Percentiles rank a stretch among this genome's conserved stretches.
phyloP scores from a whole-genome alignment of 1,140 invertebrate species.

The Dolichoris vasculosae region DNA sequence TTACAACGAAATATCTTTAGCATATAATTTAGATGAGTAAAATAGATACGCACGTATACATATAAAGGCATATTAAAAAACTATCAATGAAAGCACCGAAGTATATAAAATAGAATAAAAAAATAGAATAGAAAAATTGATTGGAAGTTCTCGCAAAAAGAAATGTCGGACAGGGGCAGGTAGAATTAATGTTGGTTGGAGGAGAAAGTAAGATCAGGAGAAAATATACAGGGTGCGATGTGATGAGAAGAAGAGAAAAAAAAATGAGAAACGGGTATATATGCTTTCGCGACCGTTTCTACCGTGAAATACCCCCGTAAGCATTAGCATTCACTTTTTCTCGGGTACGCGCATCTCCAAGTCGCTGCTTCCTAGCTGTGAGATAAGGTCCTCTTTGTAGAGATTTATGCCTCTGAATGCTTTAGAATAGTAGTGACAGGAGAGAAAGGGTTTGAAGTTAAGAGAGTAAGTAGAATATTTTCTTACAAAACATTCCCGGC shows the following conservation, averaged over 20 bases:
- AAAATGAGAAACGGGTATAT: neutral
- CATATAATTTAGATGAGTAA: too few species aligned
- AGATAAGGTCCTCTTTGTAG: conserved; percentile 44
- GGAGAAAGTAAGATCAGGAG: neutral
- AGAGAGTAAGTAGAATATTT: conserved; percentile 44
- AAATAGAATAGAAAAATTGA: too few species aligned
- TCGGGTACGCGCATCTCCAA: neutral
- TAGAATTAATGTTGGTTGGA: neutral
- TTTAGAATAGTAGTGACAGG: neutral
- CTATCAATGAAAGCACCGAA: too few species aligned
- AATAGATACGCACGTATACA: too few species aligned
- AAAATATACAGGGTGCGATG: neutral
- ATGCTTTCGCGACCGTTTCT: neutral
- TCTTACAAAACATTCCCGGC: conserved; percentile 39
- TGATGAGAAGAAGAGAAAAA: neutral
- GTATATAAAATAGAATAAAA: too few species aligned
- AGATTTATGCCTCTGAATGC: conserved; percentile 41
- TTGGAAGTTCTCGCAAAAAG: neutral
- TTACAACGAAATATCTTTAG: too few species aligned
- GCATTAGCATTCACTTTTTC: conserved; percentile 45
- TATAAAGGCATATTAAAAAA: too few species aligned
- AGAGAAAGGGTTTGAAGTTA: neutral
- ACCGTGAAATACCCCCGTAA: conserved; percentile 16
- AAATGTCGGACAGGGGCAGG: neutral
- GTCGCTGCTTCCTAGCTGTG: conserved; percentile 20